These are phyloP conservation scores for Aricia agestis DNA, from an alignment of 1,140 invertebrate genomes.

Conservation along the genomic window DNA sequence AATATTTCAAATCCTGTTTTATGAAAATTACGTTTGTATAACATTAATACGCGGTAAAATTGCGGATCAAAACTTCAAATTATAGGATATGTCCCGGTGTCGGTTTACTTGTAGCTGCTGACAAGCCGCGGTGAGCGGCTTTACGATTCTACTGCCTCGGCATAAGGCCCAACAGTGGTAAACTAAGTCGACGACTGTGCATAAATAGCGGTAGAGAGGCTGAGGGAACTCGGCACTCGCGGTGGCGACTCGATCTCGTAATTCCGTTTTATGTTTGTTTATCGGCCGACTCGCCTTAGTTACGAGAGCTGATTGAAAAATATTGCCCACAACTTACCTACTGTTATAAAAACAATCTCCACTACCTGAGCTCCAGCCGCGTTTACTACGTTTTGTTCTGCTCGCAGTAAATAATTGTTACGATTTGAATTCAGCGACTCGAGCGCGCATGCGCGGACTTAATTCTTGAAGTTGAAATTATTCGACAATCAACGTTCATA, in stretches of 20 bases:
- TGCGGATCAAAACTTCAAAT: conserved; percentile 32
- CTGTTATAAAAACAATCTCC: conserved; percentile 15
- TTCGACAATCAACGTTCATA: background rate
- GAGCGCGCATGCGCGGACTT: background rate
- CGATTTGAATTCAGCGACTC: conserved; percentile 10
- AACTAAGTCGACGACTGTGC: background rate
- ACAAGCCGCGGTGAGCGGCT: no score
- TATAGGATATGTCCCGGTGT: conserved; percentile 30
- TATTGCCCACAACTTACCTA: conserved; percentile 29
- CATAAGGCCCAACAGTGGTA: no score
- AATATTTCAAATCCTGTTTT: conserved; percentile 12
- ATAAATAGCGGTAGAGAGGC: conserved; percentile 29
- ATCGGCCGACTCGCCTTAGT: conserved; percentile 26
- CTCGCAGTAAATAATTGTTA: conserved; percentile 1
- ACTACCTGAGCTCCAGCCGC: background rate
- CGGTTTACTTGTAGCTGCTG: conserved; percentile 20
- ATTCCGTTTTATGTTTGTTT: conserved; percentile 37
- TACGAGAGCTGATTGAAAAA: conserved; percentile 44
- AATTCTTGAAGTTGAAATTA: background rate
- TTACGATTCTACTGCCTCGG: no score
- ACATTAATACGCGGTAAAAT: conserved; percentile 18
- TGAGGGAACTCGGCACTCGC: conserved; percentile 21
- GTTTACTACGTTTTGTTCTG: conserved; percentile 13
- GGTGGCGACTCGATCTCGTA: conserved; percentile 22
- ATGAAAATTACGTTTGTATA: conserved; percentile 10